Percentiles rank a stretch among this genome's conserved stretches.
Evolutionary conservation across 2,888 invertebrate genomes (phyloP).

Genomic region (Hirtodrosophila confusa): DNA sequence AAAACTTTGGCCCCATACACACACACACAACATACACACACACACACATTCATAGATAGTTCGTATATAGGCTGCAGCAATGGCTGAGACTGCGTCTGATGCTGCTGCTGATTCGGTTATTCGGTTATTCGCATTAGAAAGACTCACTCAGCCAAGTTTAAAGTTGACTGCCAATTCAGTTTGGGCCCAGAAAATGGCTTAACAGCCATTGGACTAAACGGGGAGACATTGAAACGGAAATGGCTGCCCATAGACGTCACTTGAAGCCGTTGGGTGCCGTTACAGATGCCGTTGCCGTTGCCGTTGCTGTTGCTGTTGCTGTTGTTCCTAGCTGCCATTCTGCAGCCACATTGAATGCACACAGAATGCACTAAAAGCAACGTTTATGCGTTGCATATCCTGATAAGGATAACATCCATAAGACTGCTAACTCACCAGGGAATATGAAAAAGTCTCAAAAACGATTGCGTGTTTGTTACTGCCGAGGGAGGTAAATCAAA

Average conservation of each 20-base stretch:
- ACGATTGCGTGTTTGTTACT: no score
- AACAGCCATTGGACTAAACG: conserved; percentile 46
- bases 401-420: not conserved
- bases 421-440: no score
- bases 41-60: conserved; percentile 17
- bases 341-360: conserved; percentile 27
- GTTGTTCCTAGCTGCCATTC: conserved; percentile 1
- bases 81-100: conserved; percentile 39
- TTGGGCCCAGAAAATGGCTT: conserved; percentile 49
- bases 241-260: conserved; percentile 56
- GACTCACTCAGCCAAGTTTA: conserved; percentile 64
- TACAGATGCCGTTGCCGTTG: not conserved
- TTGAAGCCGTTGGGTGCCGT: conserved; percentile 35
- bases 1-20: conserved; percentile 53
- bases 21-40: conserved; percentile 29
- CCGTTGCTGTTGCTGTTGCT: conserved; percentile 5
- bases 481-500: no score
- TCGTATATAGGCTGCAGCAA: conserved; percentile 35
- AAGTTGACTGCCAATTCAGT: conserved; percentile 60
- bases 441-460: no score
- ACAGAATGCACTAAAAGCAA: not conserved
- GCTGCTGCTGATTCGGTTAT: not conserved
- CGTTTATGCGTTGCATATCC: conserved; percentile 33
- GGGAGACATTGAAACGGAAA: conserved; percentile 71
- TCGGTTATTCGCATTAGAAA: conserved; percentile 53